Evolutionary conservation across 2,888 invertebrate species (phyloP), one percentile per base, ranked within the genome.

Genomic region (Drosophila recens): DNA sequence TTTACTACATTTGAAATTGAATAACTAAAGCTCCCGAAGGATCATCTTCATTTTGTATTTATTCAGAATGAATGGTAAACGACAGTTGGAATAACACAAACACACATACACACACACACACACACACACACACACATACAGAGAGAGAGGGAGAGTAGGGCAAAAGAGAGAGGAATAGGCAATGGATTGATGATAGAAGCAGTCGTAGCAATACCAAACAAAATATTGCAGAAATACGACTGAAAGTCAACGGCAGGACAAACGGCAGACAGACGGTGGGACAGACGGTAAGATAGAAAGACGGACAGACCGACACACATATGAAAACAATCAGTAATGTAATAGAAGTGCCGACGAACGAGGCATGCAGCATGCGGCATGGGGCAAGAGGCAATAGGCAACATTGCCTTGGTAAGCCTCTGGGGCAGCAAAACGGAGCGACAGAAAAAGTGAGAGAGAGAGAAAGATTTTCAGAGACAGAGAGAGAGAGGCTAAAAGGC

Each of bases 1-100:
- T 87, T 90, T 87, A 87, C 74, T 87, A 88, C 80, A 86, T 88
- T 86, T 86, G 86, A 79, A 90, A 87, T 87, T 87, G 90, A 87
- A 87, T 87, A 87, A 90, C 90, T 88, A 83, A 88, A 86, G 90
- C 87, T 87, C 90, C 87, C 87, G 83, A 75, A 90, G 87, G 87
- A 87, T 87, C 88, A 90, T 90, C 90, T 87, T 87, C 90, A 90
- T 87, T 87, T 87, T 88, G 90, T 90, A 90, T 88, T 90, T 87
- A 90, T 87, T 86, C 88, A 75, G 83, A 82, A 86, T 86, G 89
- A 88, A 90, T 89, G 83, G 83, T 79, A 87, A 90, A 79, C 87
- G 87, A 86, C 86, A 87, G 81, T 85, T 85, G 85, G 52, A 85
- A 82, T 72, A 87, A 83, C 64, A 87, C 56, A 82, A 67, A 80